Evolutionary conservation across 2,888 invertebrate species (phyloP).

Genomic region (Drosophila diplacantha): DNA sequence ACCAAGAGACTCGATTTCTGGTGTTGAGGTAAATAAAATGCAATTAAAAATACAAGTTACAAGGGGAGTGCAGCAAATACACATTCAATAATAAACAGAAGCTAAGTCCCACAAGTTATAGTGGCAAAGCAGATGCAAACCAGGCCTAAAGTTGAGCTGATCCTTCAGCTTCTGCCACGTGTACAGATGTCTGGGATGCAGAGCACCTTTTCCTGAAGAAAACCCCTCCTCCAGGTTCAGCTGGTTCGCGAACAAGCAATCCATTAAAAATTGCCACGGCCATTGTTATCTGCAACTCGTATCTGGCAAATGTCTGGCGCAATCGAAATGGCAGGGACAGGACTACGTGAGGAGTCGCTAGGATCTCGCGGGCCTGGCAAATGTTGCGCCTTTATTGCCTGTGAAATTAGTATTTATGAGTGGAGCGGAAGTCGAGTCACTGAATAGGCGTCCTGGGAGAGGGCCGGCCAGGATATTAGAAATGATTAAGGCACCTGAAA

Average conservation of each 20-base stretch:
- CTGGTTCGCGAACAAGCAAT: conserved; percentile 49
- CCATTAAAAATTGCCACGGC: conserved; percentile 63
- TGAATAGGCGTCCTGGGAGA: conserved; percentile 29
- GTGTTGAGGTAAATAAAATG: not conserved
- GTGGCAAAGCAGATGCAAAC: not conserved
- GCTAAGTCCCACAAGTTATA: not conserved
- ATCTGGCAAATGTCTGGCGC: conserved; percentile 66
- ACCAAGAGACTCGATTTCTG: not conserved
- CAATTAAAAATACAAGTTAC: not conserved
- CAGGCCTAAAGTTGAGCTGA: not conserved
- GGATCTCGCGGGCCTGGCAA: conserved; percentile 56
- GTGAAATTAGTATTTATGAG: conserved; percentile 78
- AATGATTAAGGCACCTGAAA: conserved; percentile 76
- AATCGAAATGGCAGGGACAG: conserved; percentile 57
- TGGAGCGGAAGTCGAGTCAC: conserved; percentile 51
- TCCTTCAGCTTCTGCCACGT: not conserved
- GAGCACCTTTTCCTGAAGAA: not conserved
- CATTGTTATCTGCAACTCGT: conserved; percentile 36
- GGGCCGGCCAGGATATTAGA: conserved; percentile 70
- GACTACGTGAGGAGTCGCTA: conserved; percentile 43
- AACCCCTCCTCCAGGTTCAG: not conserved
- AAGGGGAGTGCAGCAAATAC: not conserved
- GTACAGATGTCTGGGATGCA: not conserved
- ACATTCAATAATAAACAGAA: not conserved
- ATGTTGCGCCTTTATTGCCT: conserved; percentile 77